Evolutionary conservation across 1,140 invertebrate species (phyloP).

Genomic region (Drosophila punjabiensis): DNA sequence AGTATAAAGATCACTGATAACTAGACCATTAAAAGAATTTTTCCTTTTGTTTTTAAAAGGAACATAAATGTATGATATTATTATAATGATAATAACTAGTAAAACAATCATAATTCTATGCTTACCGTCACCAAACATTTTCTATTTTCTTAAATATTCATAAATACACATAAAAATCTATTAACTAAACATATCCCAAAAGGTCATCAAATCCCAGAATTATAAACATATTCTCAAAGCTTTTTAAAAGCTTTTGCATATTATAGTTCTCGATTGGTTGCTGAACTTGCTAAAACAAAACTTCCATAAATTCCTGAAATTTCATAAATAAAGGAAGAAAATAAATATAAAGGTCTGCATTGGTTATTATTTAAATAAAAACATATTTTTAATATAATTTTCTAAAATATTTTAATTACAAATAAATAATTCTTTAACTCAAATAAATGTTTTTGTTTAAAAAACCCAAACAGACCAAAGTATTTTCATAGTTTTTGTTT

Average conservation of each 20-base stretch:
- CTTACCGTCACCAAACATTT: background rate
- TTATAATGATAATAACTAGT: background rate
- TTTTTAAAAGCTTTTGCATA: constrained; percentile 7
- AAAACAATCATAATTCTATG: background rate
- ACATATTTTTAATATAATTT: background rate
- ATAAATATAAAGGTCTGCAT: background rate
- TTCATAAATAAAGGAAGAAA: background rate
- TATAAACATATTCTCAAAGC: background rate
- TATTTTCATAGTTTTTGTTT: background rate
- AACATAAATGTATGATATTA: background rate
- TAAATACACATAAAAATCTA: background rate
- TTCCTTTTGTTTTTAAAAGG: background rate
- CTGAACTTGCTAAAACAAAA: constrained; percentile 1
- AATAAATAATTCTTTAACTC: background rate
- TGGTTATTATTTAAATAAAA: background rate
- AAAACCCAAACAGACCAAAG: background rate
- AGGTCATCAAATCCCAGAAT: background rate
- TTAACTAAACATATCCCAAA: background rate
- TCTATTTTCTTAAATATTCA: background rate
- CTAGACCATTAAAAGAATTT: background rate
- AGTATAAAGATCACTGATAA: background rate
- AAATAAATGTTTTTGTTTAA: background rate
- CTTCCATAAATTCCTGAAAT: background rate
- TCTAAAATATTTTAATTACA: background rate
- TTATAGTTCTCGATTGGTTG: constrained; percentile 7